Base-by-base conservation (phyloP, 1,140 invertebrate genomes). In the Ptiloglossa arizonensis region DNA sequence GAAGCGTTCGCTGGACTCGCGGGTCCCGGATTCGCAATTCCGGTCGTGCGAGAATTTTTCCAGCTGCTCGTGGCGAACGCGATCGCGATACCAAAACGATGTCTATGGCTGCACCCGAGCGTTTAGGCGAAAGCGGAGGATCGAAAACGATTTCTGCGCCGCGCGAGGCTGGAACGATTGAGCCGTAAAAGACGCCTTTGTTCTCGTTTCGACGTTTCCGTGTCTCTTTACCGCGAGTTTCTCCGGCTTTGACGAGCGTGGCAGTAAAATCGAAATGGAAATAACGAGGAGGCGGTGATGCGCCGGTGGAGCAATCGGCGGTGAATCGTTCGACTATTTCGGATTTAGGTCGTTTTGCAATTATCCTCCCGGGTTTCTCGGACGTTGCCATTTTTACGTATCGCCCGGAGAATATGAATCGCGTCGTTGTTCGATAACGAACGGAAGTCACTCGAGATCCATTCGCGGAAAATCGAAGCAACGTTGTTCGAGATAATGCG, bases 241-340 rank as follows among this genome's bases (percentile, higher is more conserved):
- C 68, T 59, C 68, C 19, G 54, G 24, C 54, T 48, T 52, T 32
- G 29, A 27, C 59, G 59, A 60, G 19, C 19, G 35, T 24, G 2
- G 59, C 15, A 11, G 32, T 29, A 52, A 63, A 27, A 52, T 41
- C 27, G 9, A 41, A 73, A 73, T 63, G 59, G 70, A 52, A 66
- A 66, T 66, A 54, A 73, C 54, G 71, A 50, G 70, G 15, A 29
- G 41, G 32, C 46, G 38, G 35, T 46, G 35, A 19, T 60, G 32
- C 13, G 29, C 19, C n/a, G n/a, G n/a, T n/a, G 24, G 54, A 4
- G 35, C 35, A 56, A 62, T 24, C 24, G 19, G 24, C 24, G 19
- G 24, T 13, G 19, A n/a, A 1, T 35, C 0, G 19, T 60, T 6
- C 6, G 57, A 62, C 38, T 41, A 41, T 69, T n/a, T n/a, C 8